Base-by-base conservation (phyloP, 2,888 invertebrate species). In the Sepioteuthis lessoniana region DNA sequence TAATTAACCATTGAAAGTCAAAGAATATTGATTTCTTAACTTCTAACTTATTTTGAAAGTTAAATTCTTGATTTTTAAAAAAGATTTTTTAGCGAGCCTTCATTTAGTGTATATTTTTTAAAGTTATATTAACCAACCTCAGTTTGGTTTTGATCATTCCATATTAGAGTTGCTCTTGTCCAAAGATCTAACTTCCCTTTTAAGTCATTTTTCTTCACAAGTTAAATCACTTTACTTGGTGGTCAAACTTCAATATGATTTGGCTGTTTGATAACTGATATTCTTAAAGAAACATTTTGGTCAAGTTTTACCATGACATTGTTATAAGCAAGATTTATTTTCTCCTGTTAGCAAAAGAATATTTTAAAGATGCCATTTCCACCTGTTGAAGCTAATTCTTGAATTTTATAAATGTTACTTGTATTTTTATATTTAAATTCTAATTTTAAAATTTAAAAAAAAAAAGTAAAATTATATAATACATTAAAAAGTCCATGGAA, bases 311-410 rank as follows among this genome's bases (percentile, higher is more conserved):
- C 76, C 76, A 76, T 76, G n/a, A n/a, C n/a, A 55, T 76, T 76
- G 76, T 76, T 76, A 76, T 76, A 76, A 47, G 60, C n/a, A 76
- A 76, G 76, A 76, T 13, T 76, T 76, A 76, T 76, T 76, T n/a
- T 76, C 31, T 60, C 76, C 13, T 76, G 76, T 76, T n/a, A 76
- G 76, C 76, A 76, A 76, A 76, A n/a, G 76, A 76, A 76, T 76
- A n/a, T 76, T 76, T 76, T n/a, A n/a, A n/a, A 76, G n/a, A 76
- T 76, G n/a, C 76, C 76, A 76, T 76, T 76, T n/a, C 76, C 13
- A 76, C 76, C 76, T 76, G 76, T 76, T 76, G 76, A 76, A 76
- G 76, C 76, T 76, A 76, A 76, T 76, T 76, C n/a, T 55, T 55
- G 28, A 55, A 55, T 55, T 55, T 55, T 55, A 55, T 55, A 55